Evolutionary conservation across 2,797 vertebrate species (phyloP).

Genomic region (Fistularia commersonii): DNA sequence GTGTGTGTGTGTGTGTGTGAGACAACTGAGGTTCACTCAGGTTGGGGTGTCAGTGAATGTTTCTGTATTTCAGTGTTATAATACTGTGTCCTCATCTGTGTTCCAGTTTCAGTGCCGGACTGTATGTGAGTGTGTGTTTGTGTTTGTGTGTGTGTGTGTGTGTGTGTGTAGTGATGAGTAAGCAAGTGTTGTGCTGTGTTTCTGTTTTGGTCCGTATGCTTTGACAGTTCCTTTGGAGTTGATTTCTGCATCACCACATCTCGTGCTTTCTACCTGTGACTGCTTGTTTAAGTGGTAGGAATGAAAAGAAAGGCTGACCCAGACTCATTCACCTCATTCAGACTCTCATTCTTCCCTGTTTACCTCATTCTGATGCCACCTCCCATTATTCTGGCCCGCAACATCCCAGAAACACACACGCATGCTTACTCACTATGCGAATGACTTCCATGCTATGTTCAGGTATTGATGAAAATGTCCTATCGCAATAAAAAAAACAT

Average conservation of each 20-base stretch:
- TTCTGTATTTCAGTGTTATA: slow-evolving; percentile 22
- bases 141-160: slow-evolving; percentile 23
- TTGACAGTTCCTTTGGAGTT: slow-evolving; percentile 37
- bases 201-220: slow-evolving; percentile 17
- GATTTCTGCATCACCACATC: slow-evolving; percentile 51
- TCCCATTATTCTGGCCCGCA: slow-evolving; percentile 43
- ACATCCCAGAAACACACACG: slow-evolving; percentile 63
- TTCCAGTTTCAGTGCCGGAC: slow-evolving; percentile 25
- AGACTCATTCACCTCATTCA: slow-evolving; percentile 55
- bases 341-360: slow-evolving; percentile 39
- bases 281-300: slow-evolving; percentile 46
- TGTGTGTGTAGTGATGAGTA: slow-evolving; percentile 14
- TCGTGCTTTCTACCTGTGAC: slow-evolving; percentile 36
- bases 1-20: no score
- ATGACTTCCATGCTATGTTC: no score
- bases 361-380: slow-evolving; percentile 55
- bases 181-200: slow-evolving; percentile 41
- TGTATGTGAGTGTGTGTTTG: slow-evolving; percentile 16
- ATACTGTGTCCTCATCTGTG: slow-evolving; percentile 36
- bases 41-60: slow-evolving; percentile 5
- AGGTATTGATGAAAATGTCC: no score
- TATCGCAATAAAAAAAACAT: no score
- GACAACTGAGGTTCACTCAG: no score
- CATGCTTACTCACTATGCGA: slow-evolving; percentile 11
- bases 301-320: slow-evolving; percentile 57